Evolutionary conservation across 2,888 invertebrate species (phyloP).

Genomic region (Schizaphis graminum): DNA sequence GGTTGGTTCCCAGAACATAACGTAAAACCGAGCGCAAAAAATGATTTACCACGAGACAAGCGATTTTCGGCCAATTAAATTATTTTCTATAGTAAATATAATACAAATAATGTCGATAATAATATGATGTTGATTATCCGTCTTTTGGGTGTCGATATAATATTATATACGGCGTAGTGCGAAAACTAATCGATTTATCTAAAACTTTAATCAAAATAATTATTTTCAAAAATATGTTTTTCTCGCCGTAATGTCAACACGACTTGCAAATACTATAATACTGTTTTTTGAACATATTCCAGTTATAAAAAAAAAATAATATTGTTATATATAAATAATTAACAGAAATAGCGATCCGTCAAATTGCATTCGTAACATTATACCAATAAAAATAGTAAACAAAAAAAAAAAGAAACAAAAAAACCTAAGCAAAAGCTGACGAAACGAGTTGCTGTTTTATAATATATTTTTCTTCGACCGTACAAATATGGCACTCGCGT

Average conservation of each 20-base stretch:
- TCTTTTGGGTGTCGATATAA: background rate
- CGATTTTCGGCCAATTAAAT: background rate
- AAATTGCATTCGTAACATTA: background rate
- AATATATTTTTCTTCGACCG: background rate
- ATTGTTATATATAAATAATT: background rate
- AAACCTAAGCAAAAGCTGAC: background rate
- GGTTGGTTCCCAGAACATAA: background rate
- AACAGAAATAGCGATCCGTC: background rate
- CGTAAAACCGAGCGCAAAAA: background rate
- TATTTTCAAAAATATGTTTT: background rate
- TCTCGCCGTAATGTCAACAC: background rate
- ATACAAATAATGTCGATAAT: background rate
- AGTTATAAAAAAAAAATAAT: background rate
- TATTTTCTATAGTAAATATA: background rate
- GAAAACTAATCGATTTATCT: background rate
- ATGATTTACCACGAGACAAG: background rate
- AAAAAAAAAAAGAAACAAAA: background rate
- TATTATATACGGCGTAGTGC: background rate
- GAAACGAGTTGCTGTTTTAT: background rate
- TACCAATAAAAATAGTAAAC: background rate
- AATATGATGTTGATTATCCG: background rate
- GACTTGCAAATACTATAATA: background rate
- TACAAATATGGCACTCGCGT: background rate
- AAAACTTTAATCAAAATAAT: background rate
- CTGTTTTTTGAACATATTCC: background rate